Percentiles rank a stretch among this genome's conserved stretches.
These are phyloP conservation scores for Pempheris klunzingeri DNA, from an alignment of 2,797 vertebrate species.

Conservation along the genomic window DNA sequence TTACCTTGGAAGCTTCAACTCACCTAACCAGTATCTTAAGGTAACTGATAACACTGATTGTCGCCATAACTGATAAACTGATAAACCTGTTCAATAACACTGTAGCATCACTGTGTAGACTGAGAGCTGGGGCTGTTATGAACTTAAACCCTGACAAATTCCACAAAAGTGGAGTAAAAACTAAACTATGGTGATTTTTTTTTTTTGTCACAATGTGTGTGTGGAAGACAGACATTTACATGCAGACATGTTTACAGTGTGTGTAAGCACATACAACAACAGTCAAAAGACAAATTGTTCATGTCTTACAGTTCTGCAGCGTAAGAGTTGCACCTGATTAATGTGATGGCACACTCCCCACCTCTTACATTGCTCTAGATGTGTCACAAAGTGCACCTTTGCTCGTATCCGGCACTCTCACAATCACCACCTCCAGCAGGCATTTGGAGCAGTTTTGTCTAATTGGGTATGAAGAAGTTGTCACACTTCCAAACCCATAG, in stretches of 20 bases:
- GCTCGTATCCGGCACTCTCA: slow-evolving; percentile 57
- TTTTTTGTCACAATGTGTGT: neutral
- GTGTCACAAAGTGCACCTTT: slow-evolving; percentile 63
- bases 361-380: slow-evolving; percentile 54
- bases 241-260: too few relatives aligned
- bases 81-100: neutral
- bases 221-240: too few relatives aligned
- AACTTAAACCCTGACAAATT: neutral
- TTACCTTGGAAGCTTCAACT: slow-evolving; percentile 2
- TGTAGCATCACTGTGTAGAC: neutral
- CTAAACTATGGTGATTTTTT: neutral
- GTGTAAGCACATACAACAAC: slow-evolving; percentile 18
- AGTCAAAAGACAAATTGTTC: neutral
- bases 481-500: slow-evolving; percentile 45
- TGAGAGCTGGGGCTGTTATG: neutral
- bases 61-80: neutral
- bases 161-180: neutral
- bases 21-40: neutral
- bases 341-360: slow-evolving; percentile 32
- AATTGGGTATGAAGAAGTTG: slow-evolving; percentile 45
- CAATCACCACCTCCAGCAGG: slow-evolving; percentile 29
- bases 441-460: slow-evolving; percentile 39
- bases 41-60: too few relatives aligned
- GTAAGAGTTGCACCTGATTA: slow-evolving; percentile 49
- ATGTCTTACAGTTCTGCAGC: slow-evolving; percentile 27